These are phyloP conservation scores for Aselliscus stoliczkanus DNA, from an alignment of 2,797 vertebrate genomes.

Conservation along the genomic window DNA sequence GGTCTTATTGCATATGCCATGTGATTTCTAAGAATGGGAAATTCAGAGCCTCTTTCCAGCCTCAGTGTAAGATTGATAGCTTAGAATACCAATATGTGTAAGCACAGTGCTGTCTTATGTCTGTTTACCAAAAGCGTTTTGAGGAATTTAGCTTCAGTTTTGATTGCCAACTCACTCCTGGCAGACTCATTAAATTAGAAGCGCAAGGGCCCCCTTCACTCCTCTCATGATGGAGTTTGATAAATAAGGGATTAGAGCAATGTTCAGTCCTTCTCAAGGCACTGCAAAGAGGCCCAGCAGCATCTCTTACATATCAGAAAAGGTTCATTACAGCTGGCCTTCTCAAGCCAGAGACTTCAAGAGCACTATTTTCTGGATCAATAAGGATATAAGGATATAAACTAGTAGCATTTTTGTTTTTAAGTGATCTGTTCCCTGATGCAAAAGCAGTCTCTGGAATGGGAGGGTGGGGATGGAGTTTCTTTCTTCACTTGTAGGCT, in stretches of 20 bases:
- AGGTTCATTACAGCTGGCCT: not conserved
- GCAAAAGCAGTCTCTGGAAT: not conserved
- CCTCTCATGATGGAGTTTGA: not conserved
- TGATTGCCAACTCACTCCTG: slow-evolving; percentile 34
- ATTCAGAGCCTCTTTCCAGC: slow-evolving; percentile 29
- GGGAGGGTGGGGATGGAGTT: too few relatives aligned
- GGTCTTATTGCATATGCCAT: slow-evolving; percentile 26
- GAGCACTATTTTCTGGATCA: not conserved
- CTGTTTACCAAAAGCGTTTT: slow-evolving; percentile 57
- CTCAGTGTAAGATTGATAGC: slow-evolving; percentile 36
- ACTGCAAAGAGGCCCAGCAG: not conserved
- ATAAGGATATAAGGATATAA: not conserved
- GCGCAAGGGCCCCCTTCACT: not conserved
- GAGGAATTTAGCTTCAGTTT: slow-evolving; percentile 58
- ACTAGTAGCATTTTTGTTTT: not conserved
- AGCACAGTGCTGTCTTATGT: slow-evolving; percentile 37
- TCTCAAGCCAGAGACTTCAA: slow-evolving; percentile 28
- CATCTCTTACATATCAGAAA: not conserved
- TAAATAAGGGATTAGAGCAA: not conserved
- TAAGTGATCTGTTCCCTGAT: not conserved
- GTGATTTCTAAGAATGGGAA: slow-evolving; percentile 62
- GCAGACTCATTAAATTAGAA: slow-evolving; percentile 35
- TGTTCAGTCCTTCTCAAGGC: not conserved
- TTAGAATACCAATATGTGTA: slow-evolving; percentile 22
- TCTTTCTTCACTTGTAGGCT: not conserved